These are phyloP conservation scores for Enteromius thamalakanensis DNA, from an alignment of 2,797 vertebrate genomes.

Conservation along the genomic window DNA sequence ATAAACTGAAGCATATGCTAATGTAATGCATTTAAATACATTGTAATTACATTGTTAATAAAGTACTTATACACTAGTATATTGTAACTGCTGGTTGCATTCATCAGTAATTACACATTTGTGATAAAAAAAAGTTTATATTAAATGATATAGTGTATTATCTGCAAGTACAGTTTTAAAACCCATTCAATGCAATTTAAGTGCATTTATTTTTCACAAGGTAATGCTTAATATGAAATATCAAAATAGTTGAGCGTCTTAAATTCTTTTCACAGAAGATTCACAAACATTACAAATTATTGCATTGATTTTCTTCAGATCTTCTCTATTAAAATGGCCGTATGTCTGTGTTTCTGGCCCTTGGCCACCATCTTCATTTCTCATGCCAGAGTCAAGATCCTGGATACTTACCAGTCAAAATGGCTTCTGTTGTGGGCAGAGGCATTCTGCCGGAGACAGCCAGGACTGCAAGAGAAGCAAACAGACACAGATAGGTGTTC, in stretches of 20 bases:
- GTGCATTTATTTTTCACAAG: not conserved
- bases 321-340: not conserved
- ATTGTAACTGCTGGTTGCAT: not conserved
- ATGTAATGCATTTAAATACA: not conserved
- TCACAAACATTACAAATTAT: not conserved
- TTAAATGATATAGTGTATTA: not conserved
- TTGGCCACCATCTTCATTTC: not conserved
- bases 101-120: not conserved
- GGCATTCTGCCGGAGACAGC: slow-evolving; percentile 81
- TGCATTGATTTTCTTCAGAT: not conserved
- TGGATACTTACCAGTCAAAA: slow-evolving; percentile 82
- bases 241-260: not conserved
- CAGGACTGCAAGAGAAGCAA: slow-evolving; percentile 66
- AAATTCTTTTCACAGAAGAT: not conserved
- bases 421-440: slow-evolving; percentile 77
- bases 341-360: not conserved
- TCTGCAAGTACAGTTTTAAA: not conserved
- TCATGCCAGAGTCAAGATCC: slow-evolving; percentile 23
- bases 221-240: not conserved
- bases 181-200: not conserved
- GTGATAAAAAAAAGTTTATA: not conserved
- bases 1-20: not conserved
- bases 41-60: not conserved
- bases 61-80: not conserved
- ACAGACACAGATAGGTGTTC: slow-evolving; percentile 37